Conservation (phyloP, 2,888 invertebrate genomes). For the Seira ritae region DNA sequence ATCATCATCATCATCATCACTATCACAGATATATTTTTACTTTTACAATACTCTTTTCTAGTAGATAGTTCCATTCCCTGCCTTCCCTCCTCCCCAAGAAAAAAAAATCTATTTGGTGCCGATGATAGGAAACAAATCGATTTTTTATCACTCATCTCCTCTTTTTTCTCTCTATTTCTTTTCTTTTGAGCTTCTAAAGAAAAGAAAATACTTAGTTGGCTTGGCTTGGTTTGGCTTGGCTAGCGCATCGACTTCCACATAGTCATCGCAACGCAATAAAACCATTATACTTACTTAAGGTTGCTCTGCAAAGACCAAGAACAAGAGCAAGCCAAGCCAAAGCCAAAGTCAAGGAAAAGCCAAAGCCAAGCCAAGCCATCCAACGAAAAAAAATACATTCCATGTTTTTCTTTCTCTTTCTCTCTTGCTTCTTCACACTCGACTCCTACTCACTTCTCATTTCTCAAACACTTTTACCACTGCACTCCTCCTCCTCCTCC, state of each 20-base stretch:
- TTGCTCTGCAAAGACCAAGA: background rate
- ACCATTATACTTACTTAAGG: background rate
- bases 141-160: conserved; percentile 42
- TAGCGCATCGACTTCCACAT: no score
- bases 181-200: background rate
- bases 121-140: conserved; percentile 48
- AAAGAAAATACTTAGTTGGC: background rate
- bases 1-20: no score
- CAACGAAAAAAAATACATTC: no score
- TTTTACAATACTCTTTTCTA: background rate
- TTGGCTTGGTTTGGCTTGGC: no score
- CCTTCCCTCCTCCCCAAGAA: background rate
- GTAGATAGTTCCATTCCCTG: background rate
- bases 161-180: conserved; percentile 3
- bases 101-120: conserved; percentile 23
- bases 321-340: no score
- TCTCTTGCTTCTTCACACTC: background rate
- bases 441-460: background rate
- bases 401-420: conserved; percentile 13
- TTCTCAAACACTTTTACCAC: no score
- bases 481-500: conserved; percentile 9
- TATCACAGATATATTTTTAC: no score
- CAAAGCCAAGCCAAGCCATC: no score
- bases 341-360: background rate
- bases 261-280: no score